A percentile compares a stretch with the other conserved stretches of the same genome.
Evolutionary conservation across 2,797 vertebrate genomes (phyloP).

Genomic region (Amblyopsis hoosieri): DNA sequence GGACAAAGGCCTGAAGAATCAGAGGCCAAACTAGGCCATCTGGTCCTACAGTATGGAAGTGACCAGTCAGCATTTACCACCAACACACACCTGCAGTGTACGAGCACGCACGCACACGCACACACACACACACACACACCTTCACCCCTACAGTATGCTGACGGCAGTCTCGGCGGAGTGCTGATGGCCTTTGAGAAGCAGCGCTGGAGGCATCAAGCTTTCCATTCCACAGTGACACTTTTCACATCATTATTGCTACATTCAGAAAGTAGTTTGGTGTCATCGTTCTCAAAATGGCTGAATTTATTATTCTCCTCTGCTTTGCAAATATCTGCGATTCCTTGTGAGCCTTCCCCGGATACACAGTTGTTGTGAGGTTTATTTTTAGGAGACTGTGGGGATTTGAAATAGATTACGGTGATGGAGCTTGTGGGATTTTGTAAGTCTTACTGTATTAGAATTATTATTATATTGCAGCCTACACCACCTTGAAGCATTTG

Average conservation of each 20-base stretch:
- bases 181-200: constrained; percentile 63
- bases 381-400: constrained; percentile 32
- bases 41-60: constrained; percentile 53
- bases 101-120: constrained; percentile 7
- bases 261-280: constrained; percentile 52
- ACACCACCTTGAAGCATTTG: constrained; percentile 8
- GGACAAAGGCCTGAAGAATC: constrained; percentile 49
- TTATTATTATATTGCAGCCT: constrained; percentile 12
- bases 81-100: constrained; percentile 43
- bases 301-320: constrained; percentile 14
- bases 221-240: constrained; percentile 35
- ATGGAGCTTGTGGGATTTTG: neutral
- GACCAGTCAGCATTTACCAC: constrained; percentile 61
- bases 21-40: constrained; percentile 65
- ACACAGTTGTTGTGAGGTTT: constrained; percentile 23
- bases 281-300: constrained; percentile 17
- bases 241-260: constrained; percentile 60
- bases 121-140: constrained; percentile 18
- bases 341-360: constrained; percentile 30
- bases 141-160: constrained; percentile 47
- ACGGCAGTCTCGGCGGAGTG: constrained; percentile 40
- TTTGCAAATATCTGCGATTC: constrained; percentile 51
- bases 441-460: neutral
- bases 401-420: constrained; percentile 26
- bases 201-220: constrained; percentile 26